A percentile compares a stretch with the other conserved stretches of the same genome.
Evolutionary conservation across 1,140 invertebrate species (phyloP).

Genomic region (Galleria mellonella): DNA sequence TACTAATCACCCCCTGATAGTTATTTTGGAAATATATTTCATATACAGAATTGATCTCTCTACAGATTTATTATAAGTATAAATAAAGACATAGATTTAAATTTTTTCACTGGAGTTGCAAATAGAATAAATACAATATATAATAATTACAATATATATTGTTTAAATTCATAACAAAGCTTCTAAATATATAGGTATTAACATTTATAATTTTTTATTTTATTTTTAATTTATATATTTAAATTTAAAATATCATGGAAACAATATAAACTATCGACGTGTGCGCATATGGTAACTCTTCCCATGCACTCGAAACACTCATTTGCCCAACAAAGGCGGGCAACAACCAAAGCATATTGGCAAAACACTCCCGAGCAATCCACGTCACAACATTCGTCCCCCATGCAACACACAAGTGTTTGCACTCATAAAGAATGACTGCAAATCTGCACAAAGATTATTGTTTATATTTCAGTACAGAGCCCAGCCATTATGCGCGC

Average conservation of each 20-base stretch:
- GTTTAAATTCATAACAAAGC: no score
- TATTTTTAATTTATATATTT: background rate
- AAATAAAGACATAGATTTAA: no score
- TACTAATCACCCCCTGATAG: no score
- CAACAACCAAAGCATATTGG: slow-evolving; percentile 62
- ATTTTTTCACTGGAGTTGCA: no score
- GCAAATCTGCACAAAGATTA: slow-evolving; percentile 67
- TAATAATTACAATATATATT: no score
- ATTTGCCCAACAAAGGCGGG: slow-evolving; percentile 61
- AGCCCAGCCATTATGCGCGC: slow-evolving; percentile 44
- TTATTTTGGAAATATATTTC: no score
- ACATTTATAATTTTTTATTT: background rate
- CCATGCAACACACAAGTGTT: slow-evolving; percentile 53
- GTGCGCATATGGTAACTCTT: slow-evolving; percentile 22
- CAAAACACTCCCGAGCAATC: slow-evolving; percentile 63
- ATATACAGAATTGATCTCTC: no score
- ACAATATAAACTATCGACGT: slow-evolving; percentile 11
- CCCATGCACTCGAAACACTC: slow-evolving; percentile 41
- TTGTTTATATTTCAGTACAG: slow-evolving; percentile 65
- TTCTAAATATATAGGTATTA: no score
- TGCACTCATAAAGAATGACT: slow-evolving; percentile 67
- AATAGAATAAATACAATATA: no score
- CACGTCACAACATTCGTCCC: slow-evolving; percentile 58
- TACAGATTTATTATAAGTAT: no score
- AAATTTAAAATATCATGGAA: background rate